Evolutionary conservation across 2,888 invertebrate genomes (phyloP).

Genomic region (Campaea margaritaria): DNA sequence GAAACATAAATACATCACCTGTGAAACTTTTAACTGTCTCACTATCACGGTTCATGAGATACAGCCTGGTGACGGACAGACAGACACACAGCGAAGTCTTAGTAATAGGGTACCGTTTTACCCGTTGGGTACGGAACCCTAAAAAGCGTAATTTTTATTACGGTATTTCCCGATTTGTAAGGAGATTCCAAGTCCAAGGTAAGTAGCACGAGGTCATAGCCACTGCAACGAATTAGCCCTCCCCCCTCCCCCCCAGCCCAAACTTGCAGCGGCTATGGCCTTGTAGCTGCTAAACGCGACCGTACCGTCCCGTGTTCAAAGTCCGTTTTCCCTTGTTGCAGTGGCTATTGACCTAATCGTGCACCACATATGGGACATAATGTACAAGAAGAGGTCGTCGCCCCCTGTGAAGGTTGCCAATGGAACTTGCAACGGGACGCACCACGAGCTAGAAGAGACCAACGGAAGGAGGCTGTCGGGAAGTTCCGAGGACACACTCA

Average conservation of each 20-base stretch:
- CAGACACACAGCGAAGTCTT: too few species aligned
- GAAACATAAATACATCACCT: too few species aligned
- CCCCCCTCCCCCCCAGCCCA: conserved; percentile 39
- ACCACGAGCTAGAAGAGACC: conserved; percentile 64
- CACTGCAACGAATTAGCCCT: conserved; percentile 76
- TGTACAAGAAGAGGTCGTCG: conserved; percentile 84
- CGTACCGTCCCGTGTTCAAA: conserved; percentile 57
- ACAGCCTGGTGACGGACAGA: too few species aligned
- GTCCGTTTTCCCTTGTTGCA: conserved; percentile 89
- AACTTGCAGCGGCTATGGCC: conserved; percentile 85
- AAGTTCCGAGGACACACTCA: conserved; percentile 81
- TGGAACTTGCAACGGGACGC: conserved; percentile 71
- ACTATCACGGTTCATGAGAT: too few species aligned
- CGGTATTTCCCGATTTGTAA: too few species aligned
- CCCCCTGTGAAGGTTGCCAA: conserved; percentile 57
- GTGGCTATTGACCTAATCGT: conserved; percentile 99
- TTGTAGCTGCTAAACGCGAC: conserved; percentile 68
- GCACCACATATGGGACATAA: conserved; percentile 99
- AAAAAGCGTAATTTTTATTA: too few species aligned
- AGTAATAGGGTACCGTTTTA: too few species aligned
- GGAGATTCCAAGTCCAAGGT: conserved; percentile 46
- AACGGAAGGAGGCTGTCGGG: conserved; percentile 73
- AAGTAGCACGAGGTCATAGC: conserved; percentile 77
- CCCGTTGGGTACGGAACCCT: too few species aligned
- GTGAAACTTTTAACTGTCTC: too few species aligned